Percentiles rank a stretch among this genome's conserved stretches.
Conservation (phyloP, 2,888 invertebrate species). For the Drosophila quinaria region DNA sequence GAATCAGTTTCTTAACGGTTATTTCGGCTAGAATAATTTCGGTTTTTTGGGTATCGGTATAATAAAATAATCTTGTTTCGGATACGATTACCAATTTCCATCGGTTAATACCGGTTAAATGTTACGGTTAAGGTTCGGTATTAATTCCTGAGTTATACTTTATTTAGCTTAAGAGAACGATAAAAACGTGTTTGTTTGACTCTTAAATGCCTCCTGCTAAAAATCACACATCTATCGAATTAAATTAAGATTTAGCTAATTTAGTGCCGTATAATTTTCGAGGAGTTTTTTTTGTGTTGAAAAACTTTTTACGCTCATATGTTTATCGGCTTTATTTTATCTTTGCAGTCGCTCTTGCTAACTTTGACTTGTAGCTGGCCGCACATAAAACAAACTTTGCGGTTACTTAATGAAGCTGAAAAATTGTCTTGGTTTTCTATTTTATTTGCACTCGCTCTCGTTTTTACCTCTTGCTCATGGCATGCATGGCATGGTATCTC, state of each 20-base stretch:
- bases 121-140: no score
- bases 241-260: slow-evolving; percentile 37
- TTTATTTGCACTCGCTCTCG: slow-evolving; percentile 60
- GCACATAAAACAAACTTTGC: slow-evolving; percentile 77
- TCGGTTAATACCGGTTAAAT: no score
- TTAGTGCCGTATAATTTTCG: slow-evolving; percentile 41
- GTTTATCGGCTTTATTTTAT: slow-evolving; percentile 51
- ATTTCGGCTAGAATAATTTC: no score
- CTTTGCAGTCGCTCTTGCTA: slow-evolving; percentile 1
- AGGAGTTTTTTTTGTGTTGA: slow-evolving; percentile 22
- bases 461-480: slow-evolving; percentile 20
- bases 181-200: no score
- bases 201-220: not conserved
- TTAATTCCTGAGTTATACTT: no score
- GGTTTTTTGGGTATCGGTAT: no score
- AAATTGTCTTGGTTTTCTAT: slow-evolving; percentile 73
- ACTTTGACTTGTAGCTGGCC: slow-evolving; percentile 54
- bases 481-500: slow-evolving; percentile 30
- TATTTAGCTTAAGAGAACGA: no score
- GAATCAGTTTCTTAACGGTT: no score
- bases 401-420: slow-evolving; percentile 79
- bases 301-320: slow-evolving; percentile 53
- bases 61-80: no score
- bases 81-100: no score
- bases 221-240: not conserved